Percentiles rank a stretch among this genome's conserved stretches.
phyloP scores from a whole-genome alignment of 2,113 vertebrate species.

The Cheirogaleus medius region DNA sequence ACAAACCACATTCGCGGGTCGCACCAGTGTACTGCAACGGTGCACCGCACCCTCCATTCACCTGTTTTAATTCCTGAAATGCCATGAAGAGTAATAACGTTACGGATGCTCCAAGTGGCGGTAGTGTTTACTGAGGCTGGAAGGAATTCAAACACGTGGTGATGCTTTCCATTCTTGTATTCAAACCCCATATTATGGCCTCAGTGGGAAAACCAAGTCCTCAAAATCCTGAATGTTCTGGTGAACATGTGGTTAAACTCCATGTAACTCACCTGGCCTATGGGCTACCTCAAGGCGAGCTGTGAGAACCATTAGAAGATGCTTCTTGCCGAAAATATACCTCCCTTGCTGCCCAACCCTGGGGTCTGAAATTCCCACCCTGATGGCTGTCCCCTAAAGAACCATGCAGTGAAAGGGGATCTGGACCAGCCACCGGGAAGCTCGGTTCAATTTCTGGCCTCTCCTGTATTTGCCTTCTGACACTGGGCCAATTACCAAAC shows the following conservation, averaged over 20 bases:
- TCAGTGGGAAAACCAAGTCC: not conserved
- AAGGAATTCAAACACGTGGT: not conserved
- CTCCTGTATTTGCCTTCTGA: accelerated
- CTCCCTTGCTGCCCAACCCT: not conserved
- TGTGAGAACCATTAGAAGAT: not conserved
- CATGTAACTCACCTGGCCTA: not conserved
- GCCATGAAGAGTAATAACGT: not conserved
- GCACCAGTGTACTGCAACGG: not conserved
- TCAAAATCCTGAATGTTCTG: not conserved
- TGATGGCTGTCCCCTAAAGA: not conserved
- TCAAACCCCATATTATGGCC: not conserved
- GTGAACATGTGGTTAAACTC: not conserved
- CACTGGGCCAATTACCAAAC: not conserved
- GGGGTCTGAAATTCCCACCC: not conserved
- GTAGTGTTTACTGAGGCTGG: not conserved
- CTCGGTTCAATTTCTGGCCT: not conserved
- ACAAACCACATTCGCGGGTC: not conserved
- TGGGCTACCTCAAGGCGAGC: not conserved
- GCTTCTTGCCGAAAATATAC: not conserved
- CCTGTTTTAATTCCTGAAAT: not conserved
- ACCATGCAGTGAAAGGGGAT: not conserved
- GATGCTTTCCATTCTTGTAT: not conserved
- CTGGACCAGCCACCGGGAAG: too few relatives aligned
- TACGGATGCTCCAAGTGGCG: accelerated
- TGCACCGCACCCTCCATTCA: accelerated